Evolutionary conservation across 1,140 invertebrate genomes (phyloP).

Genomic region (Drosophila serrata): DNA sequence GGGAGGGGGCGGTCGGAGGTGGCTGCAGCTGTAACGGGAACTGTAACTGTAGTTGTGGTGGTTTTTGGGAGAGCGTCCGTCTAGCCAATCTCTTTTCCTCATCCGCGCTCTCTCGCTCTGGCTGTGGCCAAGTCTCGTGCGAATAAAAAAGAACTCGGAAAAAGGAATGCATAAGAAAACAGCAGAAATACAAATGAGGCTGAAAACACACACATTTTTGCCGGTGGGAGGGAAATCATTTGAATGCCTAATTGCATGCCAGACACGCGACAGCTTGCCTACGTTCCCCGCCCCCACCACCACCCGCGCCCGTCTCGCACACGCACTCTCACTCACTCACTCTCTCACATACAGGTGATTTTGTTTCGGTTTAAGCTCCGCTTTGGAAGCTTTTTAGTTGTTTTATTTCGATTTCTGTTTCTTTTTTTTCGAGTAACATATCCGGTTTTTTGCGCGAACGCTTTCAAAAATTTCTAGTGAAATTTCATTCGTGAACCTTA

Average conservation of each 20-base stretch:
- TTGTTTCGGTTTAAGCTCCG: conserved; percentile 62
- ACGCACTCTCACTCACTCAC: conserved; percentile 39
- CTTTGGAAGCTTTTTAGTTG: conserved; percentile 57
- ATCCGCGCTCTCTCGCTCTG: not conserved
- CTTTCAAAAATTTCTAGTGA: conserved; percentile 81
- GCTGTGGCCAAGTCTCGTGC: conserved; percentile 48
- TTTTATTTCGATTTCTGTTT: conserved; percentile 23
- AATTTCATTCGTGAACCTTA: conserved; percentile 57
- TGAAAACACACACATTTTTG: conserved; percentile 15
- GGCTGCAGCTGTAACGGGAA: conserved; percentile 34
- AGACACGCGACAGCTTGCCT: conserved; percentile 75
- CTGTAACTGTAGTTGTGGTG: conserved; percentile 30
- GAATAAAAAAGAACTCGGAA: conserved; percentile 23
- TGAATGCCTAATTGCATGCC: conserved; percentile 81
- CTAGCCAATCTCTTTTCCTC: conserved; percentile 29
- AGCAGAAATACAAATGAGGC: conserved; percentile 39
- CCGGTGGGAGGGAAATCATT: conserved; percentile 57
- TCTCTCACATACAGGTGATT: conserved; percentile 58
- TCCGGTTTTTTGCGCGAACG: conserved; percentile 78
- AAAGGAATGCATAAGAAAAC: conserved; percentile 27
- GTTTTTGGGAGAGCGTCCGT: conserved; percentile 50
- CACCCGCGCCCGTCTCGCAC: not conserved
- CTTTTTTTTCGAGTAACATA: conserved; percentile 55
- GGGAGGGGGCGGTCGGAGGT: not conserved
- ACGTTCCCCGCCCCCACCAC: conserved; percentile 39